Conservation (phyloP, 1,140 invertebrate species). For the Heliconius melpomene region DNA sequence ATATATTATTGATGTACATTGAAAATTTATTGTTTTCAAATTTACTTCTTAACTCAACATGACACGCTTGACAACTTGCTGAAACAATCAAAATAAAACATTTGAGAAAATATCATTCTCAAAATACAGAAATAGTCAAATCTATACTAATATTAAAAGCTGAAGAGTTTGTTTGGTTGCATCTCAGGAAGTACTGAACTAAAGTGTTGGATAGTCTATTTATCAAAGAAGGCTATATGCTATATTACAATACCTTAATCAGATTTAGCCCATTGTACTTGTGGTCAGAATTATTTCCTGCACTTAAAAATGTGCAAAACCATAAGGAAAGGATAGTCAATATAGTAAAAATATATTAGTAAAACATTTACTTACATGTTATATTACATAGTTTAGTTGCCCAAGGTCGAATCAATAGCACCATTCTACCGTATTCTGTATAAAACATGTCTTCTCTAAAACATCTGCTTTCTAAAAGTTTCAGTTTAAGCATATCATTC, state of each 20-base stretch:
- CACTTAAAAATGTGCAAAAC: too few relatives aligned
- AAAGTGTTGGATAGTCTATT: too few relatives aligned
- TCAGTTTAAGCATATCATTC: constrained; percentile 53
- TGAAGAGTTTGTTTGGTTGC: too few relatives aligned
- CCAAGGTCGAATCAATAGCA: constrained; percentile 65
- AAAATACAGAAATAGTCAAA: too few relatives aligned
- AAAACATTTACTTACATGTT: constrained; percentile 51
- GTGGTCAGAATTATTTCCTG: too few relatives aligned
- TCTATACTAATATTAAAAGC: too few relatives aligned
- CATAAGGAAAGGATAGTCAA: not conserved
- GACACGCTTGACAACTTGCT: constrained; percentile 60
- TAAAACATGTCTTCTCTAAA: constrained; percentile 69
- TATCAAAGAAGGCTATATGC: too few relatives aligned
- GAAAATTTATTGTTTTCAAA: constrained; percentile 50
- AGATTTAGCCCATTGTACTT: too few relatives aligned
- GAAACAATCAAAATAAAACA: constrained; percentile 14
- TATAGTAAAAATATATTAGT: not conserved
- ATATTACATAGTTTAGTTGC: constrained; percentile 59
- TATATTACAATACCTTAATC: too few relatives aligned
- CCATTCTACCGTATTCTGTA: constrained; percentile 60
- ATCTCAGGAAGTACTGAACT: too few relatives aligned
- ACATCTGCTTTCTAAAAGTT: constrained; percentile 53
- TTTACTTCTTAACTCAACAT: constrained; percentile 38
- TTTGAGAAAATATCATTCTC: not conserved
- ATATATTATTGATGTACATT: constrained; percentile 45